Percentiles rank a stretch among this genome's conserved stretches.
Evolutionary conservation across 1,140 invertebrate genomes (phyloP).

Genomic region (Mamestra configurata): DNA sequence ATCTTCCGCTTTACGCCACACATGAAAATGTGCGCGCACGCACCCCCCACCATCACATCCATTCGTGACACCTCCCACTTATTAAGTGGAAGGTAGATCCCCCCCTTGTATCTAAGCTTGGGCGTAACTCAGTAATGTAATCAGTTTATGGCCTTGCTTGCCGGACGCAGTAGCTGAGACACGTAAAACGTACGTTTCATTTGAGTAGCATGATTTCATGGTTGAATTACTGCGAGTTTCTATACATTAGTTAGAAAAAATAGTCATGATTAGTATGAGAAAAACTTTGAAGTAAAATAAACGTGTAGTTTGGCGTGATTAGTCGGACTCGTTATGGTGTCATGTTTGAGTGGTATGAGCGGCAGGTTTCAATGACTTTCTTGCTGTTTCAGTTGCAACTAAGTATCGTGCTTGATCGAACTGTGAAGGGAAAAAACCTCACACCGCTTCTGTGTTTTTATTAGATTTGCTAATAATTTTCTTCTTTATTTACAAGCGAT

Average conservation of each 20-base stretch:
- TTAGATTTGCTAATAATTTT: too few relatives aligned
- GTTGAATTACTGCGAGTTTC: conserved; percentile 4
- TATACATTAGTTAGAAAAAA: background rate
- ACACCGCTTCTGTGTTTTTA: too few relatives aligned
- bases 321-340: background rate
- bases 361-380: background rate
- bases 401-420: too few relatives aligned
- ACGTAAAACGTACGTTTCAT: background rate
- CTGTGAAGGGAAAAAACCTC: too few relatives aligned
- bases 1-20: conserved; percentile 44
- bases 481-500: too few relatives aligned
- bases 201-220: conserved; percentile 1
- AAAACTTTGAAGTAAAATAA: background rate
- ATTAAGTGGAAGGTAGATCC: conserved; percentile 72
- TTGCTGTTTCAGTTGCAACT: background rate
- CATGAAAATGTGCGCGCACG: conserved; percentile 54
- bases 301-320: background rate
- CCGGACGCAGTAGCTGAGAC: conserved; percentile 27
- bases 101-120: conserved; percentile 63
- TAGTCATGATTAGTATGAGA: background rate
- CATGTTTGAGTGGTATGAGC: background rate
- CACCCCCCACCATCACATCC: conserved; percentile 69
- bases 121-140: conserved; percentile 64
- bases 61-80: conserved; percentile 76
- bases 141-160: conserved; percentile 48